Evolutionary conservation across 2,888 invertebrate genomes (phyloP), one percentile per base, ranked within the genome.

Genomic region (Oligia latruncula): DNA sequence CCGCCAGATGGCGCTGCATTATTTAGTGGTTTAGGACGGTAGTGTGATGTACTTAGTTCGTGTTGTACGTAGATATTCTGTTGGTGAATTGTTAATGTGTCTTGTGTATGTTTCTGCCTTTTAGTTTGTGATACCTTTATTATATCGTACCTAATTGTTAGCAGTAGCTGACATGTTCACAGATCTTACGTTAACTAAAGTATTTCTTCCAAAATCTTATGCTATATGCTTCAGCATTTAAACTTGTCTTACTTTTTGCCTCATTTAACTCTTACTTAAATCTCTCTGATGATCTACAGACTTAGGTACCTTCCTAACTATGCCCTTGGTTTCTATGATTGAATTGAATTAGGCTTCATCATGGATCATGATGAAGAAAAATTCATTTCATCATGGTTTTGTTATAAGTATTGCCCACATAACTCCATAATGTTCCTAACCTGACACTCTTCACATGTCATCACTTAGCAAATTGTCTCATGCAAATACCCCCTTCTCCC

Each of bases 391-490:
- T 35, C n/a, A 11, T 49, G 17, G 17, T 20, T 46, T 46, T 46
- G 11, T n/a, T 35, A 29, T 29, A 29, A 29, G 29, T 29, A 40
- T 52, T 35, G 29, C 2, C 9, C 58, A 73, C 49, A 8, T 58
- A 60, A 82, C 9, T 49, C 15, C 11, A 40, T 23, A 68, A 43
- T 29, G 23, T 49, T 65, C 43, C 8, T 3, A 67, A 62, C 49
- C 72, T 67, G 68, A 73, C 83, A 80, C 67, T 72, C 66, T 80
- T 85, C 82, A 80, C 82, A 81, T 76, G 77, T 81, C 85, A 83
- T 89, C 91, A 92, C 90, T 91, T 90, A 90, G 88, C 83, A 88
- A 88, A 91, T 91, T 91, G 87, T 90, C 82, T 90, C 89, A 92
- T 91, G 92, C 90, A 91, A 90, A 92, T 91, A 85, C 81, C 67